These are phyloP conservation scores for Drosophila athabasca DNA, from an alignment of 1,140 invertebrate genomes.

Conservation along the genomic window DNA sequence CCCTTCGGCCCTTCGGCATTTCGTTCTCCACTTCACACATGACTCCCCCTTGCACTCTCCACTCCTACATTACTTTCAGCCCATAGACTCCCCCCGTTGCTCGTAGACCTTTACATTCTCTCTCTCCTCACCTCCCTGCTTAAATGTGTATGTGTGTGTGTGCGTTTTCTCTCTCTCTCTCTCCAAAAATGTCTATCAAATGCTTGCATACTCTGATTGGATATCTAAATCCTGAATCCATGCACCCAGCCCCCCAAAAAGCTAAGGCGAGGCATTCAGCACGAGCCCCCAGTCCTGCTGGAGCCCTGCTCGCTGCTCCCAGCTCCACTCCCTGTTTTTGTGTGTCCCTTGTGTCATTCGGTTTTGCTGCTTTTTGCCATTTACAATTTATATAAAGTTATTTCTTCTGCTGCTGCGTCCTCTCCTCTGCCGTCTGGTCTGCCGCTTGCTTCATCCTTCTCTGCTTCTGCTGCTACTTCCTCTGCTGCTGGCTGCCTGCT, in stretches of 20 bases:
- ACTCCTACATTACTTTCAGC: constrained; percentile 4
- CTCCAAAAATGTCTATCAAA: constrained; percentile 62
- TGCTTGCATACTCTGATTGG: constrained; percentile 74
- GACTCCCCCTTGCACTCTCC: constrained; percentile 1
- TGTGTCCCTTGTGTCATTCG: constrained; percentile 34
- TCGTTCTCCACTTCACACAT: no score
- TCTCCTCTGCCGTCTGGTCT: not conserved
- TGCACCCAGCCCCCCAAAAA: constrained; percentile 40
- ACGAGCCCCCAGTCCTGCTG: constrained; percentile 44
- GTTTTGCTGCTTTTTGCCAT: constrained; percentile 56
- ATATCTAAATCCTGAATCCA: constrained; percentile 78
- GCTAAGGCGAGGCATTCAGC: constrained; percentile 34
- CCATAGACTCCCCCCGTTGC: no score
- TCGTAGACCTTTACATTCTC: constrained; percentile 7
- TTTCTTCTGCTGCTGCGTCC: constrained; percentile 56
- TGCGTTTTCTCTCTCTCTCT: constrained; percentile 15
- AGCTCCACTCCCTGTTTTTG: constrained; percentile 68
- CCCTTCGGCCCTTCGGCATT: no score
- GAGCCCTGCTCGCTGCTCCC: constrained; percentile 7
- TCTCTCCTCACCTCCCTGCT: constrained; percentile 3
- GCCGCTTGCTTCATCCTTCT: not conserved
- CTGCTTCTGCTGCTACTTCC: not conserved
- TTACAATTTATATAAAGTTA: constrained; percentile 78
- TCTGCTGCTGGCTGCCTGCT: constrained; percentile 25
- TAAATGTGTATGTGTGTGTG: constrained; percentile 2